Percentiles rank a stretch among this genome's conserved stretches.
These are phyloP conservation scores for Ficedula albicollis DNA, from an alignment of 2,797 vertebrate genomes.

Conservation along the genomic window DNA sequence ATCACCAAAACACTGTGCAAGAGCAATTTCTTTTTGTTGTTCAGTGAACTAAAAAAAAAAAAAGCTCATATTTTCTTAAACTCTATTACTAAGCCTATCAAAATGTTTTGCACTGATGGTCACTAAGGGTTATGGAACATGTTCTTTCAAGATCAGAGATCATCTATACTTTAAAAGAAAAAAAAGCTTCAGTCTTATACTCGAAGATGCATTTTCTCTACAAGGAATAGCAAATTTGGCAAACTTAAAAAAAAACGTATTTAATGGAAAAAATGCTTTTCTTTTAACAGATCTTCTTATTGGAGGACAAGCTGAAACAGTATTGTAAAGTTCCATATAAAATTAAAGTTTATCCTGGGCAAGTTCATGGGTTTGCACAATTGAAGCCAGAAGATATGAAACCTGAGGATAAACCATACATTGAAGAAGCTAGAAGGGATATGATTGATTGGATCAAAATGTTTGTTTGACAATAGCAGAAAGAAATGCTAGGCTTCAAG, in stretches of 20 bases:
- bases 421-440: conserved; percentile 87
- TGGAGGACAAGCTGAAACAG: conserved; percentile 85
- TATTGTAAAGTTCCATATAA: conserved; percentile 84
- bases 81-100: background rate
- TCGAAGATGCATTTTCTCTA: background rate
- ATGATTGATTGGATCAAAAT: conserved; percentile 89
- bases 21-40: background rate
- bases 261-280: background rate
- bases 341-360: conserved; percentile 90
- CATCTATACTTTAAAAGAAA: background rate
- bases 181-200: background rate
- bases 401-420: conserved; percentile 79
- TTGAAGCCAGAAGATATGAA: conserved; percentile 88
- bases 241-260: background rate
- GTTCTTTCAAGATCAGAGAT: background rate
- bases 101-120: background rate
- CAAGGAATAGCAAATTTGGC: background rate
- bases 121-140: background rate
- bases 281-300: conserved; percentile 75
- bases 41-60: background rate
- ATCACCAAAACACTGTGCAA: background rate
- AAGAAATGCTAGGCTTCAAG: background rate
- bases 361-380: conserved; percentile 93
- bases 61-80: background rate
- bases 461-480: conserved; percentile 66